A percentile compares a stretch with the other conserved stretches of the same genome.
Evolutionary conservation across 2,888 invertebrate species (phyloP).

Genomic region (Merodon equestris): DNA sequence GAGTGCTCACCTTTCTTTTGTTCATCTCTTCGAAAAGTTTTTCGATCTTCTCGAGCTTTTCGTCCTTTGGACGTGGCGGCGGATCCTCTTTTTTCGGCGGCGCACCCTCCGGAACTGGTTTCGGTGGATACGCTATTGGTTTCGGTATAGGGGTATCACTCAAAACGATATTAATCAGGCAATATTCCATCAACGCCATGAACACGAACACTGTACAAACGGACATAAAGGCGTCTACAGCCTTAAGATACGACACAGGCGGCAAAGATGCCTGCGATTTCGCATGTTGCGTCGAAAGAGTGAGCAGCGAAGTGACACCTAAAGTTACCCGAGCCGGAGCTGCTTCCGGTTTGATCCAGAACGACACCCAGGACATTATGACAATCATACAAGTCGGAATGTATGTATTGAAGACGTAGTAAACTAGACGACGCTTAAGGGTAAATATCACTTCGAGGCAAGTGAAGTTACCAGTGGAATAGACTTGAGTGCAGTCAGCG

Average conservation of each 20-base stretch:
- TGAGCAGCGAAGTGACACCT: slow-evolving; percentile 93
- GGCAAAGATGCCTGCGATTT: slow-evolving; percentile 96
- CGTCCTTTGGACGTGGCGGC: slow-evolving; percentile 72
- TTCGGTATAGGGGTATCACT: slow-evolving; percentile 78
- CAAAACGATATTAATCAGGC: slow-evolving; percentile 86
- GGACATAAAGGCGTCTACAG: slow-evolving; percentile 95
- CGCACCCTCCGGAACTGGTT: slow-evolving; percentile 75
- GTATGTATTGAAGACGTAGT: slow-evolving; percentile 95
- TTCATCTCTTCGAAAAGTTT: slow-evolving; percentile 78
- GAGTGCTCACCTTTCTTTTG: slow-evolving; percentile 74
- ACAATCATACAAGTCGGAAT: slow-evolving; percentile 96
- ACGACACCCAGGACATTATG: slow-evolving; percentile 97
- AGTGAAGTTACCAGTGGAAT: slow-evolving; percentile 87
- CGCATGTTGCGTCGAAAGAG: slow-evolving; percentile 94
- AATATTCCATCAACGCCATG: slow-evolving; percentile 96
- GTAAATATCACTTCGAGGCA: slow-evolving; percentile 95
- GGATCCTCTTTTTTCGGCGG: slow-evolving; percentile 72
- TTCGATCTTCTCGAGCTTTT: slow-evolving; percentile 78
- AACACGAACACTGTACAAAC: slow-evolving; percentile 95
- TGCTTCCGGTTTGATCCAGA: slow-evolving; percentile 97
- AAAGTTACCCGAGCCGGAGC: slow-evolving; percentile 95
- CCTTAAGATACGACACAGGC: slow-evolving; percentile 95
- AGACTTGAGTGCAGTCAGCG: slow-evolving; percentile 90
- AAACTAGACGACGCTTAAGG: slow-evolving; percentile 91
- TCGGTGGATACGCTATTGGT: slow-evolving; percentile 77